Conservation (phyloP, 2,888 invertebrate species). For the Hirudinaria manillensis region DNA sequence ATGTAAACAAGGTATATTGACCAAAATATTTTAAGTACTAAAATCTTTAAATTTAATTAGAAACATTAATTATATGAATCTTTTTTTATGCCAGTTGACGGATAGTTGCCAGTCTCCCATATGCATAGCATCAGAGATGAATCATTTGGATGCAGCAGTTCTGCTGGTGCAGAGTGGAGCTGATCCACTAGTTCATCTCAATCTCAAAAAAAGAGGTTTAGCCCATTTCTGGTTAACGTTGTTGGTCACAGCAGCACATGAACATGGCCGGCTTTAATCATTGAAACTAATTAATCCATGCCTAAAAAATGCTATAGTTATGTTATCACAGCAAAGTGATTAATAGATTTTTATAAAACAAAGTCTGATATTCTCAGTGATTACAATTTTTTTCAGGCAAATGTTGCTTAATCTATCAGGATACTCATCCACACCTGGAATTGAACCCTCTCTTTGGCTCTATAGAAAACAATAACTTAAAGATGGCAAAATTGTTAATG, state of each 20-base stretch:
- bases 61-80: not conserved
- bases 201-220: slow-evolving; percentile 36
- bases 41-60: slow-evolving; percentile 1
- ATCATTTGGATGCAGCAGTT: slow-evolving; percentile 44
- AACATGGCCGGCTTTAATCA: too few relatives aligned
- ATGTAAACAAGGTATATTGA: slow-evolving; percentile 48
- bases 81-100: slow-evolving; percentile 43
- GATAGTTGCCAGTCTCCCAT: slow-evolving; percentile 47
- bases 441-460: slow-evolving; percentile 50
- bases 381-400: not conserved
- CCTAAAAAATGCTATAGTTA: not conserved
- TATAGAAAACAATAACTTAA: slow-evolving; percentile 47
- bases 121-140: slow-evolving; percentile 45
- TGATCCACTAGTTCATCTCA: slow-evolving; percentile 45
- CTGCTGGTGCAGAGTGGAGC: slow-evolving; percentile 48
- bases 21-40: not conserved
- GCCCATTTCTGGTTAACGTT: too few relatives aligned
- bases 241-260: too few relatives aligned
- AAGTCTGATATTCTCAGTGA: too few relatives aligned
- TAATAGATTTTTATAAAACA: not conserved
- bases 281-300: too few relatives aligned
- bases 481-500: slow-evolving; percentile 45
- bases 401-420: slow-evolving; percentile 48
- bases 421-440: slow-evolving; percentile 50
- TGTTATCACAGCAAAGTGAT: not conserved